A percentile compares a stretch with the other conserved stretches of the same genome.
phyloP scores from a whole-genome alignment of 1,140 invertebrate genomes.

The Drosophila subpulchrella region DNA sequence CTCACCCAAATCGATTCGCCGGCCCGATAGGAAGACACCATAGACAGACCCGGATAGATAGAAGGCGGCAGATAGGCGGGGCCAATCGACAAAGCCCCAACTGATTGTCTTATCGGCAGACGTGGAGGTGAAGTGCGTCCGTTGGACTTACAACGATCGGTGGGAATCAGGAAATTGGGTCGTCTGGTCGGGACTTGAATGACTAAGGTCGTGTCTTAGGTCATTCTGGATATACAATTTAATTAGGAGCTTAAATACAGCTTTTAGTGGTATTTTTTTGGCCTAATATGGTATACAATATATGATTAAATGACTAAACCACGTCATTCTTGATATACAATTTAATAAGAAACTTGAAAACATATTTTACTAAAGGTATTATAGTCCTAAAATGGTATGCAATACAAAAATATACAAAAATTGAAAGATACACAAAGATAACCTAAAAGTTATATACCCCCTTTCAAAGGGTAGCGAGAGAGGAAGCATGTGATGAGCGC shows the following conservation, averaged over 20 bases:
- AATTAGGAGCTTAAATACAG: too few relatives aligned
- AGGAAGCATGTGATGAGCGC: constrained; percentile 24
- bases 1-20: constrained; percentile 33
- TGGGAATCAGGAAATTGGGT: constrained; percentile 8
- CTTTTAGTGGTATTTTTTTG: too few relatives aligned
- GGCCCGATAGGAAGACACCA: constrained; percentile 10
- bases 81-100: constrained; percentile 10
- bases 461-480: too few relatives aligned
- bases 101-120: constrained; percentile 31
- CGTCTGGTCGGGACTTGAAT: background rate
- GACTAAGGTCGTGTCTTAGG: background rate
- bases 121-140: constrained; percentile 23
- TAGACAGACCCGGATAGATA: constrained; percentile 8
- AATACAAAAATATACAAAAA: too few relatives aligned
- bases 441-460: background rate
- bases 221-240: too few relatives aligned
- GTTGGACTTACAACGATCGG: constrained; percentile 21
- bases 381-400: too few relatives aligned
- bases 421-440: background rate
- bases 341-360: too few relatives aligned
- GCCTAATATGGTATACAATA: too few relatives aligned
- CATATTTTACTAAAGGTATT: too few relatives aligned
- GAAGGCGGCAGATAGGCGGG: constrained; percentile 19
- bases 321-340: background rate
- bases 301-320: background rate